phyloP scores from a whole-genome alignment of 2,797 vertebrate genomes.

The Parambassis ranga region DNA sequence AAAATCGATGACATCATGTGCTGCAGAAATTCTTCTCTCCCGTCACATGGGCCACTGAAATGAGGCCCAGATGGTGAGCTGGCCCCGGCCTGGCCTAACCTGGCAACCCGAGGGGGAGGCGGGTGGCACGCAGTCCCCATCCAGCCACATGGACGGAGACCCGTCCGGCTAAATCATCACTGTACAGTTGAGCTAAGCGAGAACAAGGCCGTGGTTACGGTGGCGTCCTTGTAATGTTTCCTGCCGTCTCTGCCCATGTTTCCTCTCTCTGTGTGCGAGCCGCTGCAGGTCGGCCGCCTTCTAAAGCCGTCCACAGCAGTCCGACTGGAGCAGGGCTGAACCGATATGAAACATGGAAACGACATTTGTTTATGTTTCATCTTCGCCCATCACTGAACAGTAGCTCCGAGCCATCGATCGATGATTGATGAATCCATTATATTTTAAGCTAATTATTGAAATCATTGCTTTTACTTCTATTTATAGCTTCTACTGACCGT shows the following conservation, averaged over 20 bases:
- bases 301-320: no score
- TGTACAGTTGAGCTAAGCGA: not conserved
- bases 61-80: constrained; percentile 74
- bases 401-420: no score
- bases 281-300: not conserved
- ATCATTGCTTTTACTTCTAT: no score
- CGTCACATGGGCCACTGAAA: constrained; percentile 58
- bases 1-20: constrained; percentile 71
- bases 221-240: constrained; percentile 12
- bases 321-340: no score
- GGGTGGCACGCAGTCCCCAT: constrained; percentile 15
- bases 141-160: constrained; percentile 18
- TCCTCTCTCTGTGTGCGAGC: not conserved
- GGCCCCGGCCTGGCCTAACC: constrained; percentile 44
- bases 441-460: no score
- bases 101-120: constrained; percentile 50
- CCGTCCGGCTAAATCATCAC: not conserved
- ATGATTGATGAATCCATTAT: no score
- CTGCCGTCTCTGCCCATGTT: not conserved
- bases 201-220: no score
- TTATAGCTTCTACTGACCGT: no score
- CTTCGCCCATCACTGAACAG: no score
- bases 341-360: no score
- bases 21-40: constrained; percentile 58
- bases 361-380: no score